Base-by-base conservation (phyloP, 2,888 invertebrate genomes). In the Drosophila recens region DNA sequence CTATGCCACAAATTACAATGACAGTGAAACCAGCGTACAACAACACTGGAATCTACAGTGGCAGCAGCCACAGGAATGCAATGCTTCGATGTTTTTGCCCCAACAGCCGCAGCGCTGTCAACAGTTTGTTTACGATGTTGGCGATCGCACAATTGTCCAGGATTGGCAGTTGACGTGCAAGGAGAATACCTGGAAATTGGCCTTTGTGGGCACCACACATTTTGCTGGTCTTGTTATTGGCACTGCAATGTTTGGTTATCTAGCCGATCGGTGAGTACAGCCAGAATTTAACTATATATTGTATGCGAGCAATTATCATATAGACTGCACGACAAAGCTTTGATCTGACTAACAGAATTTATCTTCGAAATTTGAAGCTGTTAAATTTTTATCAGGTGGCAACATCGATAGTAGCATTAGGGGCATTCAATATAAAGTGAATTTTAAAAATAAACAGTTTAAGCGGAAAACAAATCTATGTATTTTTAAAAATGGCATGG, bases 141-240 rank as follows among this genome's bases (percentile, higher is more conserved):
- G 90, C 0, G 94, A 95, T 77, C 88, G 91, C 23, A 94, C 95
- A 1, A 94, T 95, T 73, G 94, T 95, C 0, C 94, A 94, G 80
- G 94, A 95, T 94, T 95, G 94, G 94, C 91, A 93, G 27, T 92
- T 95, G 49, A 94, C 94, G 2, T 95, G 95, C 80, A 87, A 93
- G 34, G 94, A 94, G 75, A 94, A 95, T 74, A 93, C 94, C 65
- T 95, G 95, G 94, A 94, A 94, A 87, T 87, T 95, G 58, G 94
- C 95, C 0, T 90, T 95, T 46, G 94, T 95, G 13, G 95, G 95
- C 13, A 94, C 94, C 0, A 91, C 94, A 56, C 95, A 95, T 91
- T 95, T 95, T 91, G 94, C 94, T 11, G 95, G 95, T 1, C 93
- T 95, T 48, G 94, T 95, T 38, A 91, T 94, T 49, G 95, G 95